Evolutionary conservation across 2,888 invertebrate species (phyloP).

Genomic region (Blastobasis adustella): DNA sequence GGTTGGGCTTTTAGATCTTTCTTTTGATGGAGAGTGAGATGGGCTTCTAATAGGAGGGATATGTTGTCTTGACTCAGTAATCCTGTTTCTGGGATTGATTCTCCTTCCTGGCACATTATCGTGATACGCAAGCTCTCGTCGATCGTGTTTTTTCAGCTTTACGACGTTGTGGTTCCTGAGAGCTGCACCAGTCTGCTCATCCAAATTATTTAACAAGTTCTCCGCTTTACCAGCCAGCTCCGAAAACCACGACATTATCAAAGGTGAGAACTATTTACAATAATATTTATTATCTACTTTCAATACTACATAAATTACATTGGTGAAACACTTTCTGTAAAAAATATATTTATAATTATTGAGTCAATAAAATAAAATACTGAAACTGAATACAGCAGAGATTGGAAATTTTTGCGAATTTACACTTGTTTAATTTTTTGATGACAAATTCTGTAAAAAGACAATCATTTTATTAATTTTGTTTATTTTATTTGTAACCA

Average conservation of each 20-base stretch:
- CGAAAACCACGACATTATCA: slow-evolving; percentile 81
- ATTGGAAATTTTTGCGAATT: background rate
- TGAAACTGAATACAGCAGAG: background rate
- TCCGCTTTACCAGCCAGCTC: slow-evolving; percentile 85
- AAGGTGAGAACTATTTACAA: too few relatives aligned
- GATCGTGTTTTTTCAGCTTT: slow-evolving; percentile 34
- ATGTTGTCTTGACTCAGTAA: slow-evolving; percentile 23
- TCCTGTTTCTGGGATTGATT: too few relatives aligned
- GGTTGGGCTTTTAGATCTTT: background rate
- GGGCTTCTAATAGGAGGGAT: slow-evolving; percentile 27
- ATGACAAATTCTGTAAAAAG: too few relatives aligned
- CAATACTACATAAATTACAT: background rate
- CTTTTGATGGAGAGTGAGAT: slow-evolving; percentile 1
- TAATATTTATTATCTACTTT: too few relatives aligned
- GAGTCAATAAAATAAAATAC: background rate
- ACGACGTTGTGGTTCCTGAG: slow-evolving; percentile 53
- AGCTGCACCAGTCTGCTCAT: slow-evolving; percentile 82
- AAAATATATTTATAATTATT: background rate
- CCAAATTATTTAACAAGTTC: slow-evolving; percentile 82
- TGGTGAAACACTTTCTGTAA: background rate
- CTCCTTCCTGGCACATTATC: too few relatives aligned
- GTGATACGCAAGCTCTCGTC: background rate
- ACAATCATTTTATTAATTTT: too few relatives aligned
- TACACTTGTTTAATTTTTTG: background rate
- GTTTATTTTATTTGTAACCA: too few relatives aligned